Base-by-base conservation (phyloP, 1,140 invertebrate genomes). In the Zaprionus camerounensis region DNA sequence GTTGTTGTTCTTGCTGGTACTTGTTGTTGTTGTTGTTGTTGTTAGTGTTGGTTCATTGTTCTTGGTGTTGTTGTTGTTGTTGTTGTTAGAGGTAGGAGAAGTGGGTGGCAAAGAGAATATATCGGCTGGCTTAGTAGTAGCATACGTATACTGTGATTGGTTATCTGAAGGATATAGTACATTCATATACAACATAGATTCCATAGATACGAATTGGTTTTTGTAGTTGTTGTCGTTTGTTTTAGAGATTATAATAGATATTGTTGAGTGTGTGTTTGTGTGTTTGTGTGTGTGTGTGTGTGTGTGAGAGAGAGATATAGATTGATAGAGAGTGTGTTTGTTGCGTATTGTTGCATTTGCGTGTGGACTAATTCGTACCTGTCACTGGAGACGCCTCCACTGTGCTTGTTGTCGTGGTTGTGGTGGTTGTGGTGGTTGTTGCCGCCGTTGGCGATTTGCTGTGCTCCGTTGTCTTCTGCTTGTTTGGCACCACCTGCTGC, bases 101-200 rank as follows among this genome's bases (percentile, higher is more conserved):
- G 79, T 91, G 76, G 85, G 76, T 85, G 85, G 86, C 82, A 91
- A 83, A 90, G 91, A 92, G 82, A 92, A 92, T 87, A 88, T 87
- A 81, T 85, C 91, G 78, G 74, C 87, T 85, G 83, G 87, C 82
- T 91, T 92, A 91, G 87, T 91, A 78, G 84, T 92, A 90, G 88
- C 84, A 91, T 90, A 90, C 86, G 85, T 91, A 82, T 91, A 90
- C 86, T 90, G 85, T 90, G 84, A 84, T 88, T 81, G 83, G 84
- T 88, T 88, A 88, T 88, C 84, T 88, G 84, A 88, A 88, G 84
- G 84, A 88, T 88, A 88, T 88, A 46, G 41, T 46, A 92, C 80
- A 90, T 92, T 91, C 91, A 91, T 91, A 91, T 86, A 51, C 22
- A 24, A 86, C 83, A 86, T 86, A 88, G 80, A 44, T 88, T 80